A percentile compares a stretch with the other conserved stretches of the same genome.
Evolutionary conservation across 2,797 vertebrate species (phyloP).

Genomic region (Apodemus agrarius): DNA sequence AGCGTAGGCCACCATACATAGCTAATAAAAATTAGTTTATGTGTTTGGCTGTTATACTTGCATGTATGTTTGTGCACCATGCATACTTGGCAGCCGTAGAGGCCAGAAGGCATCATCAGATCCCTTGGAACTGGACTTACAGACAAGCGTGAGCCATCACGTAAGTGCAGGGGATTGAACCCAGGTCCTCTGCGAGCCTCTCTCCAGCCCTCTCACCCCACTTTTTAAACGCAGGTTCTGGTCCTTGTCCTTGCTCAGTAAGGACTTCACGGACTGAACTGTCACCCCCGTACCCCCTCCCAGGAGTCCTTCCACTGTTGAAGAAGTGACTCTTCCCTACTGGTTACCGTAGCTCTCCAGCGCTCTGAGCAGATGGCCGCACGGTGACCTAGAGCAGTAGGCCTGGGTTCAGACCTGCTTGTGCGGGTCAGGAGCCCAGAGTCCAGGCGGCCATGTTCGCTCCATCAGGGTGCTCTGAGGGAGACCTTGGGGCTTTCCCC

Average conservation of each 20-base stretch:
- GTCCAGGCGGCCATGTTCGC: neutral
- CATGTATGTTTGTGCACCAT: neutral
- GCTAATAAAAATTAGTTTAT: no score
- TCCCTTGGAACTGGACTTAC: neutral
- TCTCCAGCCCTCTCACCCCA: neutral
- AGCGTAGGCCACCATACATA: neutral
- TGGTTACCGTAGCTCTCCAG: neutral
- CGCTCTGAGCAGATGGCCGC: neutral
- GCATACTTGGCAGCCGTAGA: neutral
- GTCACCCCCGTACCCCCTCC: neutral
- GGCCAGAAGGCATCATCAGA: neutral
- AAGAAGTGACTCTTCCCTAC: neutral
- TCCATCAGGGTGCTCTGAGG: neutral
- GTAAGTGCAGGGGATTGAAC: neutral
- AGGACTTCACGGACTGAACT: neutral
- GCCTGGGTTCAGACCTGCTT: neutral
- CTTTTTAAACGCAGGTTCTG: neutral
- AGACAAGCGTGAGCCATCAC: no score
- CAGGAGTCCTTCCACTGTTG: neutral
- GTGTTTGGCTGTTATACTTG: neutral
- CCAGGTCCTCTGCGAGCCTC: neutral
- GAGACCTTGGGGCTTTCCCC: accelerated
- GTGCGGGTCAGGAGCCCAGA: neutral
- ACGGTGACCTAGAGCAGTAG: neutral
- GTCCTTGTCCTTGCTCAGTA: neutral